Base-by-base conservation (phyloP, 1,140 invertebrate genomes). In the Drosophila rhopaloa region DNA sequence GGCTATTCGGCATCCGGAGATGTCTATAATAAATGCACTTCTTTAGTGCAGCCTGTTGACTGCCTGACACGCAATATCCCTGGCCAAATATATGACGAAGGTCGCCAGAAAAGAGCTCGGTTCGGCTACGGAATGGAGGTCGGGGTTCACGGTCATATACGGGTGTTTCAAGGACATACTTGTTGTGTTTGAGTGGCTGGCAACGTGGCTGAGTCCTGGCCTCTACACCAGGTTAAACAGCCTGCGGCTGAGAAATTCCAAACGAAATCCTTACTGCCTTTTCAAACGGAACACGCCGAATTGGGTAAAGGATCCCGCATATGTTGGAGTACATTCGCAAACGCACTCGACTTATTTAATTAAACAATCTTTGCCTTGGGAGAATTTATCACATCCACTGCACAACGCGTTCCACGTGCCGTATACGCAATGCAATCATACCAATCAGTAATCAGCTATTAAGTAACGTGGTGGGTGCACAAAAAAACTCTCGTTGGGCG, bases 101-200 rank as follows among this genome's bases (percentile, higher is more conserved):
- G 59, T 44, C 72, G 51, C 24, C 38, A 41, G 11, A 11, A 38
- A 32, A 10, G 51, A 29, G 38, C 32, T 40, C 38, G 10, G 14
- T 48, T 67, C 62, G 54, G 40, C 24, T 32, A 13, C 40, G 13
- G 9, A 14, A 43, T 65, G 55, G 59, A 62, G 68, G 40, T 58
- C 43, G 71, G 48, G 72, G 59, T 59, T 73, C 72, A 76, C 41
- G 74, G 79, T 57, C 79, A 72, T 16, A 51, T 46, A 41, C 67
- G 44, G 48, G 59, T 78, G 47, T 44, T 86, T 79, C 83, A 86
- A 86, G 83, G 83, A 73, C 83, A 65, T 70, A 56, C 40, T 46
- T 65, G 57, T 60, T 72, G 70, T 86, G 76, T 82, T 82, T 88
- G 79, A 86, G 83, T 88, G 79, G 66, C 65, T 58, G 65, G 38